Percentiles rank a stretch among this genome's conserved stretches.
These are phyloP conservation scores for Branchipolynoe longqiensis DNA, from an alignment of 2,888 invertebrate species.

Conservation along the genomic window DNA sequence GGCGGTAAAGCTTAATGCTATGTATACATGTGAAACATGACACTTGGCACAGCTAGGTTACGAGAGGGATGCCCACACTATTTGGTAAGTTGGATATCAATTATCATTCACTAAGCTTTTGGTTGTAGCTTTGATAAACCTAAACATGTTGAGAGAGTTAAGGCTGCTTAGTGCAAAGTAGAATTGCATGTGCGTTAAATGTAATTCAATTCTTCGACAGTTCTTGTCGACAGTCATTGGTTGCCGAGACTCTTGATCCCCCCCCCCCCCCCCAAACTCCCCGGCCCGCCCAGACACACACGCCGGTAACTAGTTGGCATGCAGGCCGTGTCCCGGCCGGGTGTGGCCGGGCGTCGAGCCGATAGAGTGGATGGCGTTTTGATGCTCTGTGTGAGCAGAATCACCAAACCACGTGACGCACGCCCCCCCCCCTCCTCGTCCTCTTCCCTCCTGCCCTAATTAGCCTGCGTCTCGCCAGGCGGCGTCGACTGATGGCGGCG, in stretches of 20 bases:
- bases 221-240: too few relatives aligned
- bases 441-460: background rate
- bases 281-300: too few relatives aligned
- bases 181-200: background rate
- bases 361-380: conserved; percentile 40
- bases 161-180: too few relatives aligned
- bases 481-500: conserved; percentile 2
- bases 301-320: conserved; percentile 16
- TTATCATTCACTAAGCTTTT: too few relatives aligned
- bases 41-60: too few relatives aligned
- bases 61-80: too few relatives aligned
- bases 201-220: too few relatives aligned
- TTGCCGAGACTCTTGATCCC: background rate
- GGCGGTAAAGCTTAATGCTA: too few relatives aligned
- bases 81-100: too few relatives aligned
- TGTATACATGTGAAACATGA: too few relatives aligned
- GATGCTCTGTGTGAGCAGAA: conserved; percentile 20
- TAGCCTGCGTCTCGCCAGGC: background rate
- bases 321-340: background rate
- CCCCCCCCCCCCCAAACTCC: background rate
- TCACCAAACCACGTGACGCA: background rate
- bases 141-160: too few relatives aligned
- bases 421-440: background rate
- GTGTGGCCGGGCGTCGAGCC: conserved; percentile 40
- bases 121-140: too few relatives aligned